Conservation (phyloP, 2,113 vertebrate genomes). For the Murina feae region DNA sequence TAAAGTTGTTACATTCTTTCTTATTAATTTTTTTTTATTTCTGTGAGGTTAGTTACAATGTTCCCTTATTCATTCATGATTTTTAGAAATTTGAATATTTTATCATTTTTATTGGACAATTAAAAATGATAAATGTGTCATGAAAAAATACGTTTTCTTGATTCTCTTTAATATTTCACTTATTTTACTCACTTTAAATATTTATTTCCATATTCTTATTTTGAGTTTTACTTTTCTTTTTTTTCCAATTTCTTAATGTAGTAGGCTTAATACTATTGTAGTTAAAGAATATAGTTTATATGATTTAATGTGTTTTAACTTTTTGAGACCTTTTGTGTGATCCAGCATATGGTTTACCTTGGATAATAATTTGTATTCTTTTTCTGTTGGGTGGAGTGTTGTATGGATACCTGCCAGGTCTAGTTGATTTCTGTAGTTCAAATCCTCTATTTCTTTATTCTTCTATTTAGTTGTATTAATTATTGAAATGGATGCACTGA, state of each 20-base stretch:
- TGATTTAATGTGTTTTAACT: neutral
- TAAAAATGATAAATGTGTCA: neutral
- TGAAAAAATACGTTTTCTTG: neutral
- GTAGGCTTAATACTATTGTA: neutral
- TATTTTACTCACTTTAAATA: neutral
- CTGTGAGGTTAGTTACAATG: neutral
- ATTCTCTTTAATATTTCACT: neutral
- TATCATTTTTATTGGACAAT: neutral
- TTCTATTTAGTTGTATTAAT: neutral
- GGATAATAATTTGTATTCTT: neutral
- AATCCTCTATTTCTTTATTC: neutral
- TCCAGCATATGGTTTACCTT: neutral
- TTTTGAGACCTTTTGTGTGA: neutral
- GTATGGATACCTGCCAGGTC: neutral
- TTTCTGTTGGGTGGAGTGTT: neutral
- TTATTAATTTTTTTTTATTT: neutral
- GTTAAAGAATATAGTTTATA: neutral
- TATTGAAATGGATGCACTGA: neutral
- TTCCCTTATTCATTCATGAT: neutral
- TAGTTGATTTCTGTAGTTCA: neutral
- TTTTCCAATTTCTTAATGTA: neutral
- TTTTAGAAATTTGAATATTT: neutral
- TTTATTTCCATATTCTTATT: neutral
- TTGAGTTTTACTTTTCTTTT: neutral
- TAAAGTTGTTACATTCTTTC: neutral